Evolutionary conservation across 2,888 invertebrate species (phyloP), one percentile per base, ranked within the genome.

Genomic region (Melipona bicolor): DNA sequence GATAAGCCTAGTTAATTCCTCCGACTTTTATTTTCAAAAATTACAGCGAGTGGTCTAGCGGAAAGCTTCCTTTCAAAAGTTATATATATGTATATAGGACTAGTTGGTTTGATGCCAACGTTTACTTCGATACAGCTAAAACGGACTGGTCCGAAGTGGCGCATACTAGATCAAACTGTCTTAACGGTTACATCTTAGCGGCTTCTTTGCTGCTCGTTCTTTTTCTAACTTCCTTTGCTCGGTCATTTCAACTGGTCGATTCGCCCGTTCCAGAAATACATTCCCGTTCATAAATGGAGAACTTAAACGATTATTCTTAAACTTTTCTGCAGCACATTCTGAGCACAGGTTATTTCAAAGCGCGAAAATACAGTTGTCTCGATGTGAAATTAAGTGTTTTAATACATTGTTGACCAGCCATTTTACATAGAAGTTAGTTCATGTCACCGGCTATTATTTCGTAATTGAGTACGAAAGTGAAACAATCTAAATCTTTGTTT

Each of bases 11-110:
- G 4, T 59, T 59, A 59, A 59, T 59, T 59, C 56, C 5, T 15
- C 15, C n/a, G 5, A 59, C n/a, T 59, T 59, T 59, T 59, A 15
- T n/a, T 59, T 59, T 59, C 15, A 6, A 24, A n/a, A 21, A 19
- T 61, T 21, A 5, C 19, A 64, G 32, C n/a, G 9, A n/a, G 17
- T n/a, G 5, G 32, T 49, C 4, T 50, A 17, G 19, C 69, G 54
- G 43, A 67, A 72, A 77, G 76, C 24, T 75, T 77, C 75, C 70
- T 76, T 95, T 88, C 94, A 67, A 72, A 71, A 80, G 77, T 17
- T 52, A 27, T 27, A 36, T 36, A 36, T 36, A 52, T 54, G 36
- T 78, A 54, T 61, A 49, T 78, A 54, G 19, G 62, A 17, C 56
- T 27, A 62, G 52, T 81, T 87, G 87, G 79, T 27, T 36, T 43